phyloP scores from a whole-genome alignment of 2,888 invertebrate species.

The Eilema caniola region DNA sequence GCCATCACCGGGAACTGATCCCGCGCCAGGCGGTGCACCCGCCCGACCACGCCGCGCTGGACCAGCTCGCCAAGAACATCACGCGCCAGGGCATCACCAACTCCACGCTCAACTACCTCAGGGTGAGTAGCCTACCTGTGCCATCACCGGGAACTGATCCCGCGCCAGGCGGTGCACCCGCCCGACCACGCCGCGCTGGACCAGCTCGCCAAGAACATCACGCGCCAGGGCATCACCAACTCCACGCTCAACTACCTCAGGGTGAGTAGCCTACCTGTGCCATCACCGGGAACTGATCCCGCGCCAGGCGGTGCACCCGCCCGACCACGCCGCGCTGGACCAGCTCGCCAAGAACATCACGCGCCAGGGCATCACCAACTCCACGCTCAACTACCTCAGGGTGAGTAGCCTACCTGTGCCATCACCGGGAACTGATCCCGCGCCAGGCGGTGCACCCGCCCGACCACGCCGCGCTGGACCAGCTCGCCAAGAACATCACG shows the following conservation, averaged over 20 bases:
- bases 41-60: constrained; percentile 95
- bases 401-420: too few species aligned
- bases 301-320: constrained; percentile 92
- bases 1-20: too few species aligned
- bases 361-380: constrained; percentile 98
- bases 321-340: constrained; percentile 96
- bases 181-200: constrained; percentile 96
- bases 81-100: constrained; percentile 99
- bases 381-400: too few species aligned
- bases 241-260: constrained; percentile 99
- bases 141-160: too few species aligned
- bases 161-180: constrained; percentile 85
- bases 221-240: constrained; percentile 98
- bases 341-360: constrained; percentile 99
- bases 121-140: too few species aligned
- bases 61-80: constrained; percentile 98
- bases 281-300: too few species aligned
- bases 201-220: constrained; percentile 98
- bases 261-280: too few species aligned
- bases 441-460: constrained; percentile 91
- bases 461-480: constrained; percentile 97
- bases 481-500: constrained; percentile 98
- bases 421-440: too few species aligned
- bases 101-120: constrained; percentile 98
- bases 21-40: constrained; percentile 94